phyloP scores from a whole-genome alignment of 2,113 vertebrate genomes.

The Poeciliopsis occidentalis region DNA sequence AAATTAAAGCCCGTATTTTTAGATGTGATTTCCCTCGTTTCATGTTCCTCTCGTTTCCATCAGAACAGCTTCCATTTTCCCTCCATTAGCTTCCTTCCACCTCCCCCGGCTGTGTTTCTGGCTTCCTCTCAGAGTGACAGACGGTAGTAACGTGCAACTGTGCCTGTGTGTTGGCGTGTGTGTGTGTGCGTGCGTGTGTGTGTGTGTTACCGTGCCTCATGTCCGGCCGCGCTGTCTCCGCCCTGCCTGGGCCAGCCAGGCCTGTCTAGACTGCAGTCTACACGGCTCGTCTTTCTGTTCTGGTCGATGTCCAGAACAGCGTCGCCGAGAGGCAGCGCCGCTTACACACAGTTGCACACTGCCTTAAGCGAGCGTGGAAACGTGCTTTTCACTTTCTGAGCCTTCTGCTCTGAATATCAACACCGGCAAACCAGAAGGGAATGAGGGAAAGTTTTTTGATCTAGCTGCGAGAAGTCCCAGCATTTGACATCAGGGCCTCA shows the following conservation, averaged over 20 bases:
- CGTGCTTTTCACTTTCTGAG: slow-evolving; percentile 15
- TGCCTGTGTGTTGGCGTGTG: slow-evolving; percentile 5
- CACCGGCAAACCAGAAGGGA: slow-evolving; percentile 33
- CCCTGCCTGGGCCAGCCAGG: slow-evolving; percentile 15
- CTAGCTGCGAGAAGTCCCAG: slow-evolving; percentile 11
- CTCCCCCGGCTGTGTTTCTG: slow-evolving; percentile 34
- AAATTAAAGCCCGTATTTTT: too few relatives aligned
- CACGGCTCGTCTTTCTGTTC: slow-evolving; percentile 16
- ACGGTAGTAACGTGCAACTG: slow-evolving; percentile 11
- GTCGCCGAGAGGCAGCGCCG: slow-evolving; percentile 33
- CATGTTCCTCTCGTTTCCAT: slow-evolving; percentile 44
- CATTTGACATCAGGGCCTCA: slow-evolving; percentile 21
- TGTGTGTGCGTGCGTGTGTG: slow-evolving; percentile 22
- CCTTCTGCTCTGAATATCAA: slow-evolving; percentile 31
- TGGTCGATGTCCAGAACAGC: slow-evolving; percentile 49
- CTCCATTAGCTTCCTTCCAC: slow-evolving; percentile 15
- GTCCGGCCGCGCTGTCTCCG: slow-evolving; percentile 22
- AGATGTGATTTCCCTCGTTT: neutral
- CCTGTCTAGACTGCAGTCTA: slow-evolving; percentile 51
- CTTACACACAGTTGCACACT: slow-evolving; percentile 33
- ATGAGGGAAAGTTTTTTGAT: slow-evolving; percentile 33
- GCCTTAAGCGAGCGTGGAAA: slow-evolving; percentile 26
- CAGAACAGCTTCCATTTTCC: slow-evolving; percentile 20
- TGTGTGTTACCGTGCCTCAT: slow-evolving; percentile 21
- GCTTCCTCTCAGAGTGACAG: slow-evolving; percentile 45